These are phyloP conservation scores for Procambarus clarkii DNA, from an alignment of 1,140 invertebrate genomes.

Conservation along the genomic window DNA sequence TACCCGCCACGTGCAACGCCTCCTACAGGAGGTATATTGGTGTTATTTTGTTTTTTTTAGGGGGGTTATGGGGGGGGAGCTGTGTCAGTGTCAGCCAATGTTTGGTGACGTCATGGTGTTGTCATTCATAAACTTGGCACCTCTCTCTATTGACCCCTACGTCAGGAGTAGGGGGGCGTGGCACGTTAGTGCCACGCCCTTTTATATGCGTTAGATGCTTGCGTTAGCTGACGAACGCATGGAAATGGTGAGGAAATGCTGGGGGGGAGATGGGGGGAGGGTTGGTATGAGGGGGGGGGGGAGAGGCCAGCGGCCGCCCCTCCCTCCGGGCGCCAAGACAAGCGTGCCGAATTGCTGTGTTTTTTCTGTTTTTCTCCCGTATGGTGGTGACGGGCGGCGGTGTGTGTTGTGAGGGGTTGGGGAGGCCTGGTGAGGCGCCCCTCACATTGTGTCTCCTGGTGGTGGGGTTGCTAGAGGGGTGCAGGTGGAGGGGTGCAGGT, in stretches of 20 bases:
- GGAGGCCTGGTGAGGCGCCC: no score
- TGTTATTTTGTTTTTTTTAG: background rate
- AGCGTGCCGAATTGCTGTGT: conserved; percentile 34
- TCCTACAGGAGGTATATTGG: background rate
- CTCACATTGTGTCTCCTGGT: no score
- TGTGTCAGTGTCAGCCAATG: conserved; percentile 17
- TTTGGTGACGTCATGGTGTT: conserved; percentile 43
- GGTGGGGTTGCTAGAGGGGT: background rate
- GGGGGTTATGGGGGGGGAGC: background rate
- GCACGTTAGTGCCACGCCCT: no score
- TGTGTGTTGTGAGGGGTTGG: background rate
- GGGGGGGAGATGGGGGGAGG: background rate
- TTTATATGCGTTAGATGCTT: background rate
- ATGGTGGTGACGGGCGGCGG: no score
- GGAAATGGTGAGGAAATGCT: background rate
- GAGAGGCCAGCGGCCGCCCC: conserved; percentile 33
- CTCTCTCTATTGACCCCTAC: background rate
- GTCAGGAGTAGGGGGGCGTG: background rate
- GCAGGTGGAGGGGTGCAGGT: background rate
- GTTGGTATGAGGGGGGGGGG: background rate
- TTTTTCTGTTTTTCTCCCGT: background rate
- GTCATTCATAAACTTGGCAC: conserved; percentile 35
- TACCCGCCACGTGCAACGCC: no score
- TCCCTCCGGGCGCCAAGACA: conserved; percentile 52
- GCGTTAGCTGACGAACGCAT: background rate